Base-by-base conservation (phyloP, 2,888 invertebrate genomes). In the Cataglyphis livida region DNA sequence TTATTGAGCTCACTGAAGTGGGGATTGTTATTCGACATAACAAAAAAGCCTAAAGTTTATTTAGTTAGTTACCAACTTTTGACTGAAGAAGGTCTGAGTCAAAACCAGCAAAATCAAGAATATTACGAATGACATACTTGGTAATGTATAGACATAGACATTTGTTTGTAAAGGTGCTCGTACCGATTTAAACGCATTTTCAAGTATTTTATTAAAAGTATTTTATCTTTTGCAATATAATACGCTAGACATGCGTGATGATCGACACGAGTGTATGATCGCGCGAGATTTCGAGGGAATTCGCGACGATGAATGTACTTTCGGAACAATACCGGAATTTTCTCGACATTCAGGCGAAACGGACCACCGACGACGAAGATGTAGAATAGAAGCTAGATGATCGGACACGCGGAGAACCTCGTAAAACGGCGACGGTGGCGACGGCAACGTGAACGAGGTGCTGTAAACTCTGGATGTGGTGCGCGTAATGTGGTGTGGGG, bases 401-500 rank as follows among this genome's bases (percentile, higher is more conserved):
- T 81, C 61, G 71, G 66, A 76, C 54, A 70, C 61, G n/a, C n/a
- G 70, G 51, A 59, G 62, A 75, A 81, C 12, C 65, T 84, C 84
- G 65, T 85, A 85, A 85, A 85, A 81, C 71, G 65, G 28, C 71
- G 38, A 76, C 71, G 65, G 38, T 65, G 38, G 21, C n/a, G 57
- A n/a, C 64, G 54, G 25, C 78, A 38, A 59, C 65, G 70, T 44
- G 83, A 85, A 81, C 83, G 70, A 12, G 70, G 12, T 54, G 81
- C 75, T 59, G 83, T 85, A 81, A 85, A 85, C 35, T 81, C 74
- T 54, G 41, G 57, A 84, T 70, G 75, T 71, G 70, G 70, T 64
- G 74, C 57, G 73, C 84, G 84, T 85, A 83, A 85, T 83, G 68
- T 83, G 79, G 83, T 85, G 83, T 75, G 70, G 83, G 79, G 79